Base-by-base conservation (phyloP, 1,140 invertebrate species). In the Bathynomus jamesi region DNA sequence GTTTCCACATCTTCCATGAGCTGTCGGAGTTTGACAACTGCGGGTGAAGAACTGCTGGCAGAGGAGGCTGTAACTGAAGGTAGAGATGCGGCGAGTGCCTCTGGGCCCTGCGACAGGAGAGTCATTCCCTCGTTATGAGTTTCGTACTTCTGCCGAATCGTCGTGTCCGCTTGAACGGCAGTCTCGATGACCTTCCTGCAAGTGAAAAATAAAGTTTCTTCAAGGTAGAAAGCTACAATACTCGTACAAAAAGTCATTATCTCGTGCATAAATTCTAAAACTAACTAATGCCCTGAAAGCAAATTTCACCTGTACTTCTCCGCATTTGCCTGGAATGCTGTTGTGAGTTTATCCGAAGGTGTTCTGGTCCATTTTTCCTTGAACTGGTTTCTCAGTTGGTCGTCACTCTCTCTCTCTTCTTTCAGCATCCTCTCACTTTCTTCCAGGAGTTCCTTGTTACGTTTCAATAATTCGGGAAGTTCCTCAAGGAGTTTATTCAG, bases 401-500 rank as follows among this genome's bases (percentile, higher is more conserved):
- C 88, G 81, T 99, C 97, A 0, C 94, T 93, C 71, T 90, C 87
- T 76, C 91, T 89, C 83, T 99, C 97, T 81, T 98, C 95, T 78
- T 89, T 88, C 62, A 99, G 82, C 86, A 96, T 86, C 76, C 91
- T 86, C 73, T 95, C 90, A 61, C 91, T 87, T 86, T 99, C 96
- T 81, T 96, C 90, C 0, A 99, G 85, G 75, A 99, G 97, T 83
- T 99, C 96, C 70, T 89, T 89, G 83, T 99, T 99, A 71, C 96
- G 85, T 80, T 91, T 89, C 32, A 98, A 85, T 53, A 96, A 84
- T 74, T 93, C 90, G 0, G 96, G 97, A 61, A 99, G 84, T 80
- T 99, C 95, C 85, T 81, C 88, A 68, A 91, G 86, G 76, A 87
- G 79, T 31, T 79, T 79, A 65, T 87, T 82, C 0, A 90, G 69